Base-by-base conservation (phyloP, 2,888 invertebrate species). In the Malacosoma neustria region DNA sequence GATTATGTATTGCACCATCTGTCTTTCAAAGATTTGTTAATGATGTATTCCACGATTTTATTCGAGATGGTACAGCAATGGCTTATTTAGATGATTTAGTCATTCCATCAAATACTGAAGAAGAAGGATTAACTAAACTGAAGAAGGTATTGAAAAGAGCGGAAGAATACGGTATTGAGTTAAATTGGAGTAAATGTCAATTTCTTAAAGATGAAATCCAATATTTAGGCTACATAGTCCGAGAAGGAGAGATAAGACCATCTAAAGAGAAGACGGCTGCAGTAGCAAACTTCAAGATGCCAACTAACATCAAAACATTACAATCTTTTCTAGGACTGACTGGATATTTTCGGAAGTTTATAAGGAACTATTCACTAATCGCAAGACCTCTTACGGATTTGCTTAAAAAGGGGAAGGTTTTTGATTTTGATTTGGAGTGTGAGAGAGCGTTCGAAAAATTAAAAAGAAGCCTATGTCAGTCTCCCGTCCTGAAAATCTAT, bases 81-180 rank as follows among this genome's bases (percentile, higher is more conserved):
- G 22, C 2, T 3, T 22, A 22, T 2, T 7, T 22, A 5, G 22
- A 22, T 3, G 3, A 22, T 22, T 7, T 22, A 1, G 7, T 22
- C 7, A 22, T 22, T 7, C 48, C 48, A 38, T 42, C 43, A 36
- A 34, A 41, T 41, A 46, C 47, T 46, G 47, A 22, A 22, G 22
- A 22, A 22, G 22, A 15, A 15, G 15, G 15, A 15, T 6, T 15
- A 15, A 1, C 2, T 1, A 15, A 15, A 15, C 15, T 15, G 7
- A 41, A 53, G 44, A 52, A 47, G 48, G 15, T 15, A 15, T 7
- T 15, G 4, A 15, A 7, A 15, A 15, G 15, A 15, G 3, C 22
- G 5, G 22, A 22, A 22, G 22, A 22, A 22, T 22, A 7, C 7
- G 22, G 2, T 0, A 7, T 22, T 1, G 2, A 22, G 7, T 3